These are phyloP conservation scores for Lasioglossum morio DNA, from an alignment of 2,888 invertebrate species.

Conservation along the genomic window DNA sequence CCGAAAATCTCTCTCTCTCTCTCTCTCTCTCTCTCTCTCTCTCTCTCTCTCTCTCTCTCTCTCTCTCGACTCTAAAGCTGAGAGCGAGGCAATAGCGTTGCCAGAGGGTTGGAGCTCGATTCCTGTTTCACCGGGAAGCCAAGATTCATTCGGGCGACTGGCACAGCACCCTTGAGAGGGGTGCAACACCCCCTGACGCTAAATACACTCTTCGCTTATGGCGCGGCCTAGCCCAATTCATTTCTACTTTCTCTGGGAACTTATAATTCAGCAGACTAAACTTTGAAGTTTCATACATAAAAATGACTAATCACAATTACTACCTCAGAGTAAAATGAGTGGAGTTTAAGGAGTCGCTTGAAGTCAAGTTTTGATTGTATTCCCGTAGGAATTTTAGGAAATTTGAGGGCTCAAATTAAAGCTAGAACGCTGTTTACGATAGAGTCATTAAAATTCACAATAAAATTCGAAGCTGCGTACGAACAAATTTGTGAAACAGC, in stretches of 20 bases:
- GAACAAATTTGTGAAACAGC: background rate
- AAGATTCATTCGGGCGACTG: slow-evolving; percentile 28
- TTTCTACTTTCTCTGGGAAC: background rate
- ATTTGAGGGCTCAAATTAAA: background rate
- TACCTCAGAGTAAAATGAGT: no score
- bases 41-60: background rate
- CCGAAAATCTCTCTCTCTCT: background rate
- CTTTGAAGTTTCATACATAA: no score
- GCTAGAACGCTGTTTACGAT: background rate
- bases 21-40: no score
- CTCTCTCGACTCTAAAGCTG: background rate
- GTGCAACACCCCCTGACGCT: background rate
- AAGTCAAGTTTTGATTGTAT: no score
- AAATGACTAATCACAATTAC: no score
- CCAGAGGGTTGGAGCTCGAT: background rate
- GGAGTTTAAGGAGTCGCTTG: no score
- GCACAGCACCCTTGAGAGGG: slow-evolving; percentile 42
- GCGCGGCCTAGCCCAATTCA: background rate
- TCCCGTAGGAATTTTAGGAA: background rate
- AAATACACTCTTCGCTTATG: background rate
- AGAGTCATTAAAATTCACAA: rapidly evolving
- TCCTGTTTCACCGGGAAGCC: background rate
- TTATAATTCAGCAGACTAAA: background rate
- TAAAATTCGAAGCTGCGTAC: background rate
- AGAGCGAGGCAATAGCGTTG: slow-evolving; percentile 11